Percentiles rank a stretch among this genome's conserved stretches.
Conservation (phyloP, 2,113 vertebrate genomes). For the Colistium nudipinnis region DNA sequence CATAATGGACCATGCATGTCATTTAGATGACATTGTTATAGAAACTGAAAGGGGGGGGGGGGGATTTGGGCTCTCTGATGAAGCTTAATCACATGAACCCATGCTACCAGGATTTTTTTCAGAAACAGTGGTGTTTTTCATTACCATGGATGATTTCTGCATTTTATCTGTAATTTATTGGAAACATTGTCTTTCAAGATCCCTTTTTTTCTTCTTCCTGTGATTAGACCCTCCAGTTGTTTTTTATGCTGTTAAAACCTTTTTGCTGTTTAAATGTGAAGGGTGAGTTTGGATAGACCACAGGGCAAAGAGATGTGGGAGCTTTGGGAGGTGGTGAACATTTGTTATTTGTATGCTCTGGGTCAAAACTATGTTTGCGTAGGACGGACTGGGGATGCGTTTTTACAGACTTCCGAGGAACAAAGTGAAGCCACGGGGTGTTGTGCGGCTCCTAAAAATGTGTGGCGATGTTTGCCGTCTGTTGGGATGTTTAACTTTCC, state of each 20-base stretch:
- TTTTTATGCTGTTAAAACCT: constrained; percentile 54
- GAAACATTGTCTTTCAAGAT: constrained; percentile 30
- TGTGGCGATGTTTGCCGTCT: neutral
- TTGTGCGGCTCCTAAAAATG: constrained; percentile 10
- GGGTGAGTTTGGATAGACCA: constrained; percentile 45
- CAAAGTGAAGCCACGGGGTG: constrained; percentile 27
- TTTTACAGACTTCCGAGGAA: constrained; percentile 36
- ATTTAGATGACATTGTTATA: constrained; percentile 70
- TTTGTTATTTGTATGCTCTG: constrained; percentile 63
- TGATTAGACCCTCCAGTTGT: constrained; percentile 47
- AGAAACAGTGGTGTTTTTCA: neutral
- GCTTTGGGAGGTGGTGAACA: constrained; percentile 56
- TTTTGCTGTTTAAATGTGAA: constrained; percentile 54
- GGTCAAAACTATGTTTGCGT: constrained; percentile 56
- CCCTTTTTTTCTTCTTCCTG: constrained; percentile 18
- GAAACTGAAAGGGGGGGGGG: constrained; percentile 43
- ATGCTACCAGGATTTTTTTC: too few species aligned
- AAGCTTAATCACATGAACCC: constrained; percentile 43
- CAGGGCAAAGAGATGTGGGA: constrained; percentile 63
- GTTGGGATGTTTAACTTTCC: constrained; percentile 1
- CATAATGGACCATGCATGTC: constrained; percentile 67
- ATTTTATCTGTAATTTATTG: constrained; percentile 21
- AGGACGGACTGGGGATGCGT: constrained; percentile 46
- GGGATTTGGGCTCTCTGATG: constrained; percentile 34
- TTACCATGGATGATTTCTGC: neutral